A percentile compares a stretch with the other conserved stretches of the same genome.
These are phyloP conservation scores for Apamea epomidion DNA, from an alignment of 2,888 invertebrate species.

Conservation along the genomic window DNA sequence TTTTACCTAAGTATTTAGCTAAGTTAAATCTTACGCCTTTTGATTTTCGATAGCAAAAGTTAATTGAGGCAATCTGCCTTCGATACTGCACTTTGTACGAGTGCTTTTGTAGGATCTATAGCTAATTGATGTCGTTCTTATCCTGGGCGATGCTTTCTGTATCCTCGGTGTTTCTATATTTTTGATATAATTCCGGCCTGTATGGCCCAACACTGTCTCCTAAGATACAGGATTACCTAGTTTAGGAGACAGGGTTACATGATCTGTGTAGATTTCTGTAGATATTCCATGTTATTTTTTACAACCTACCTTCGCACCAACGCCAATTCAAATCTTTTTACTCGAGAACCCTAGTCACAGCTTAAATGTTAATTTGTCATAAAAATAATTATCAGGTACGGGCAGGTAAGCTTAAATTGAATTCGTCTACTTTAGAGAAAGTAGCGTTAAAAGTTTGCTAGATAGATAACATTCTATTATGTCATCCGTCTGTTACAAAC, in stretches of 20 bases:
- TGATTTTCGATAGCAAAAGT: background rate
- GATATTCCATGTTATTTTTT: background rate
- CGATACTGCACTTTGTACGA: background rate
- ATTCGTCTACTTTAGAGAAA: background rate
- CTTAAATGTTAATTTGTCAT: background rate
- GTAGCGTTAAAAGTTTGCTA: conserved; percentile 1
- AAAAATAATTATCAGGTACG: background rate
- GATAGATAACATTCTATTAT: conserved; percentile 20
- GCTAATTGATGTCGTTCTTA: background rate
- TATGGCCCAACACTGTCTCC: background rate
- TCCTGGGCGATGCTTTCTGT: background rate
- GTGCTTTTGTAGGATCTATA: background rate
- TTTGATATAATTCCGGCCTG: background rate
- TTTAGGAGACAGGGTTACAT: background rate
- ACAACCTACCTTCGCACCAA: background rate
- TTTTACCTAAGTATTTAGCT: background rate
- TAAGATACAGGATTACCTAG: background rate
- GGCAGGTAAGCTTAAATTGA: background rate
- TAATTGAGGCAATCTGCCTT: background rate
- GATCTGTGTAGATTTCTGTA: too few species aligned
- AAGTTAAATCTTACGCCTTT: background rate
- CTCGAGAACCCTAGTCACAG: background rate
- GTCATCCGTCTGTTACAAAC: conserved; percentile 13
- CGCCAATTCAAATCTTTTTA: background rate
- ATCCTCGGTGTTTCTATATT: background rate